phyloP scores from a whole-genome alignment of 2,888 invertebrate genomes.

The Yponomeuta malinellus region DNA sequence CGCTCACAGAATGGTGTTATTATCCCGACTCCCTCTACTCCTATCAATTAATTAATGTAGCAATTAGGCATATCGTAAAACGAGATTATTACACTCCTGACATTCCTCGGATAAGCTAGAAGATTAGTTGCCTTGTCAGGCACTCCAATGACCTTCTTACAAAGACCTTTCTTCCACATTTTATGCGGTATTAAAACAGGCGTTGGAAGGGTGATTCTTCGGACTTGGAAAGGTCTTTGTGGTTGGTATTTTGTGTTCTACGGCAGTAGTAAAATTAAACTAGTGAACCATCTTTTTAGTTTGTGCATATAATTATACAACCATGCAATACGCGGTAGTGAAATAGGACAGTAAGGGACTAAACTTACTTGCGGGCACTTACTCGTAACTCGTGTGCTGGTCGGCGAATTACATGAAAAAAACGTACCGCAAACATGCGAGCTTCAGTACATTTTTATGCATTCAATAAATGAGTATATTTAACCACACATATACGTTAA shows the following conservation, averaged over 20 bases:
- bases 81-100: constrained; percentile 10
- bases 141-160: background rate
- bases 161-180: background rate
- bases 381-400: too few species aligned
- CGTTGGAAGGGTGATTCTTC: background rate
- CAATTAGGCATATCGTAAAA: constrained; percentile 13
- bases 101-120: constrained; percentile 2
- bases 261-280: background rate
- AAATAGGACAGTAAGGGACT: too few species aligned
- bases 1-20: background rate
- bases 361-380: too few species aligned
- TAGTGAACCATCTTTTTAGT: background rate
- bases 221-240: background rate
- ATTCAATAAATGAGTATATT: too few species aligned
- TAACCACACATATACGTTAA: too few species aligned
- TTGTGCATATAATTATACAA: too few species aligned
- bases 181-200: background rate
- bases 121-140: constrained; percentile 3
- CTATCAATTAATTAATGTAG: constrained; percentile 7
- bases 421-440: too few species aligned
- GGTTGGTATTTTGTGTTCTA: background rate
- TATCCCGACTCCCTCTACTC: background rate
- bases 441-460: too few species aligned
- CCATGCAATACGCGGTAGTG: too few species aligned
- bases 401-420: too few species aligned